Evolutionary conservation across 2,888 invertebrate species (phyloP).

Genomic region (Caenorhabditis doughertyi): DNA sequence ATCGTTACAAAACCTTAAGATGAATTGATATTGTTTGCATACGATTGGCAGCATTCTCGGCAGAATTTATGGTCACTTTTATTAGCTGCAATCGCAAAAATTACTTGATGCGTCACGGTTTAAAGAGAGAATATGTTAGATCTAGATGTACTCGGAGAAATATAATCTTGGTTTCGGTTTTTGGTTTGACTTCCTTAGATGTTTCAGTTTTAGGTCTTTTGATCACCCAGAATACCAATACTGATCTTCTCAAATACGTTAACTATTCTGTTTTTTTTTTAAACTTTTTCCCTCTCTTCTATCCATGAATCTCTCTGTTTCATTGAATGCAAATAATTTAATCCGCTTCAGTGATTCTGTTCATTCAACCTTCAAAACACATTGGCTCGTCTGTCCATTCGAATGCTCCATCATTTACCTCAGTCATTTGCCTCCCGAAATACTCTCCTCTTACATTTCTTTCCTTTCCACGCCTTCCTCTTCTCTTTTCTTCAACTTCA

Average conservation of each 20-base stretch:
- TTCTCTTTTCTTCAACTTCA: slow-evolving; percentile 31
- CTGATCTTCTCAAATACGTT: neutral
- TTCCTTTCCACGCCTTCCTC: slow-evolving; percentile 12
- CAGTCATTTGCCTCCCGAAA: slow-evolving; percentile 33
- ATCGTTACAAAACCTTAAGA: neutral
- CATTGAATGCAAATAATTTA: slow-evolving; percentile 28
- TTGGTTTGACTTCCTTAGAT: too few species aligned
- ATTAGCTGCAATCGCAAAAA: neutral
- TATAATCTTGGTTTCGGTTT: too few species aligned
- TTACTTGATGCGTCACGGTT: neutral
- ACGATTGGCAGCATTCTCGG: neutral
- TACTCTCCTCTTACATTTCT: slow-evolving; percentile 7
- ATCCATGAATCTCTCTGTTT: slow-evolving; percentile 17
- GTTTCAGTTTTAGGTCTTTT: too few species aligned
- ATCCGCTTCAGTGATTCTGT: slow-evolving; percentile 43
- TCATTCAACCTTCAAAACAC: slow-evolving; percentile 52
- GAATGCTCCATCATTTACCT: slow-evolving; percentile 34
- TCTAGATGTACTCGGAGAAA: neutral
- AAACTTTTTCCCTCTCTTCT: neutral
- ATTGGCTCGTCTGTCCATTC: slow-evolving; percentile 4
- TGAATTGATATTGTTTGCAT: neutral
- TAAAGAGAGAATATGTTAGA: neutral
- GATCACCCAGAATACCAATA: too few species aligned
- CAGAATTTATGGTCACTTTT: neutral
- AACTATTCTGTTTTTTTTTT: neutral